Base-by-base conservation (phyloP, 1,140 invertebrate genomes). In the Drosophila lowei region DNA sequence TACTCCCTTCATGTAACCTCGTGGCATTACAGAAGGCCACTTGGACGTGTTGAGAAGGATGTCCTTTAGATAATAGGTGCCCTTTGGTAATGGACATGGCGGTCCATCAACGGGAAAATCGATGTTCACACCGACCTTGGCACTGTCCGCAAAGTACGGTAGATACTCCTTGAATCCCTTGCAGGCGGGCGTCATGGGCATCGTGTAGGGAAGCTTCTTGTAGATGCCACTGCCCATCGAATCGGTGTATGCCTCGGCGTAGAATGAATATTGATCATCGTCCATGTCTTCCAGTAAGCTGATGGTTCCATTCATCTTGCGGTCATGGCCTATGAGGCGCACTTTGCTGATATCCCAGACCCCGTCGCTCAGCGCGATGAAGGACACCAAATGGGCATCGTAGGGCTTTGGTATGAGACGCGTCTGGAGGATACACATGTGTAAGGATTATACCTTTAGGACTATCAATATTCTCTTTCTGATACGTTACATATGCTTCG, bases 71-170 rank as follows among this genome's bases (percentile, higher is more conserved):
- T 58, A 81, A 30, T 76, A 72, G 0, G 6, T 34, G 1, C 72
- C 72, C 44, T 61, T 62, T 1, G 66, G 58, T n/a, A 80, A 0
- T 1, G 78, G 78, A 62, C 78, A 81, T 0, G 46, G 63, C 1
- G 7, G 8, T 1, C 28, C 46, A 7, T 58, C 44, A 2, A 48
- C 34, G 1, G 79, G 63, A 1, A 70, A 53, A 7, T 81, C 18
- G 0, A 64, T 77, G 28, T 77, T 74, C 0, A 34, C 43, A 6
- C 43, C 57, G 9, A 49, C 44, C 21, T 38, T 38, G 2, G 77
- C 1, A 6, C 42, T 48, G 3, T 15, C 6, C 2, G 44, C 52
- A 7, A 28, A 30, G 15, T 77, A 83, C 1, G 16, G 13, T 7
- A 38, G 43, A 13, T 62, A 59, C 0, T 28, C 9, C 0, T 25